Percentiles rank a stretch among this genome's conserved stretches.
phyloP scores from a whole-genome alignment of 2,888 invertebrate species.

The Tetranychus piercei region DNA sequence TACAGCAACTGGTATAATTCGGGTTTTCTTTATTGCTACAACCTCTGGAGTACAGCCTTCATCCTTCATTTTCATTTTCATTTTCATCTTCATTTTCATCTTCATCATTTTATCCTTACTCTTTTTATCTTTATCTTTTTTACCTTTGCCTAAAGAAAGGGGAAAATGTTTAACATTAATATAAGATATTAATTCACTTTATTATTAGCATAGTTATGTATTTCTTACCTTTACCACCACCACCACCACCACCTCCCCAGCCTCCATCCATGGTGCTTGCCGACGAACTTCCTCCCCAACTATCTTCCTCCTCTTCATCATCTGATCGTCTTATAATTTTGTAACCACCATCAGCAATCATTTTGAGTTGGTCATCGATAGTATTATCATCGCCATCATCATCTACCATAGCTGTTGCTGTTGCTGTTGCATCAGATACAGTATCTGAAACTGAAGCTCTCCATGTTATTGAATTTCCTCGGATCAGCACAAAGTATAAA shows the following conservation, averaged over 20 bases:
- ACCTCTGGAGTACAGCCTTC: conserved; percentile 9
- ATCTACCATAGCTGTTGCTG: background rate
- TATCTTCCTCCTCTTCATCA: background rate
- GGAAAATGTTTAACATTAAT: background rate
- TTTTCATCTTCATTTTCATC: background rate
- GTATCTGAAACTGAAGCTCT: background rate
- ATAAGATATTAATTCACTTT: background rate
- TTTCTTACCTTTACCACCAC: conserved; percentile 5
- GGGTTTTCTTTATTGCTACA: conserved; percentile 6
- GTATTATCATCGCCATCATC: background rate
- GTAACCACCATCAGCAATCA: background rate
- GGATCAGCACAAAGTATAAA: background rate
- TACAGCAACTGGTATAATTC: conserved; percentile 5
- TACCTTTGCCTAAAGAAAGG: background rate
- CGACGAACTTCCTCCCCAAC: background rate
- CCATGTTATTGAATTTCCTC: background rate
- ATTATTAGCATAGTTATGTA: background rate
- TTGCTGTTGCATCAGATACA: background rate
- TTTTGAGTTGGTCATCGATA: background rate
- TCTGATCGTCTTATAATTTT: background rate
- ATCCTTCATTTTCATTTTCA: background rate
- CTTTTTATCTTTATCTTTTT: background rate
- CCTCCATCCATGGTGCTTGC: background rate
- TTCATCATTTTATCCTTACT: background rate
- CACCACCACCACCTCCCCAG: background rate